Base-by-base conservation (phyloP, 1,140 invertebrate genomes). In the Pemphigus obesinymphae region DNA sequence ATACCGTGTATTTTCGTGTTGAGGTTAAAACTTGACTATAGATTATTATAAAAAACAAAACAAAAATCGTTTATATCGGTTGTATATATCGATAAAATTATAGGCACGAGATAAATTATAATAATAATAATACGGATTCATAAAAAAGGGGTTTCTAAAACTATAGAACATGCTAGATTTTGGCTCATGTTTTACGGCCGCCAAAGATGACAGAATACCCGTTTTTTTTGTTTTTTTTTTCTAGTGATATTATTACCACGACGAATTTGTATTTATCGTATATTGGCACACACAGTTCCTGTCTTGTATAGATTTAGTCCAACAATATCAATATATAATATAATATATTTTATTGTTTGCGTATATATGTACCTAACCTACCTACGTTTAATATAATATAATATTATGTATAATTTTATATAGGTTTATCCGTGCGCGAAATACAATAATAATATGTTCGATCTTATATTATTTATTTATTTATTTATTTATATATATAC, bases 261-360 rank as follows among this genome's bases (percentile, higher is more conserved):
- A 70, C 43, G 70, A 73, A 73, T 73, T 73, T 50, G 31, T 50
- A 50, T 73, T 73, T 73, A 50, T 73, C 70, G 70, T 73, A 50
- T 73, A 73, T 48, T 50, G 70, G 70, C 70, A 73, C 70, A 73
- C 70, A 73, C 70, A 73, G 70, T 73, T 73, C 70, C 70, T 73
- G 70, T 50, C 26, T 26, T 72, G 23, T 72, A 72, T 72, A 48
- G 68, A 72, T 45, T 73, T 48, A 73, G 43, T 20, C 26, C 1
- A 73, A 31, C 70, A 20, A 50, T 70, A 26, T 20, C 50, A 48
- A 17, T 72, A 66, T 66, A 48, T 48, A 40, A 68, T 72, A n/a
- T 31, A 31, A 6, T 11, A 31, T 70, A 61, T 43, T 48, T 29
- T 48, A 50, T 73, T 73, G 17, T 73, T 48, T 50, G 70, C 43